A percentile compares a stretch with the other conserved stretches of the same genome.
phyloP scores from a whole-genome alignment of 2,797 vertebrate genomes.

The Holocentrus rufus region DNA sequence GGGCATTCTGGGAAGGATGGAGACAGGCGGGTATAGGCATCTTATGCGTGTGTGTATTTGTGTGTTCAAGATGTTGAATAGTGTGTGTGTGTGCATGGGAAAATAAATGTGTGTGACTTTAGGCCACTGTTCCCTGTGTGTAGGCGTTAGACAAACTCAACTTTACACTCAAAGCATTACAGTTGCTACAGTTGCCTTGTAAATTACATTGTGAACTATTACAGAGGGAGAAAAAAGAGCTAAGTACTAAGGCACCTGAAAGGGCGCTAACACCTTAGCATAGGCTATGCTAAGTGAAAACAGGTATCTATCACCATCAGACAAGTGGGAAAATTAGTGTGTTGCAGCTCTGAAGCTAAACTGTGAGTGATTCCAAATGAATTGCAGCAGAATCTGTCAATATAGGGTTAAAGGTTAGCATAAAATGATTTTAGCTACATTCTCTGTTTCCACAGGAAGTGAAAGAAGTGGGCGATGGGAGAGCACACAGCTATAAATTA shows the following conservation, averaged over 20 bases:
- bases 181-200: neutral
- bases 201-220: neutral
- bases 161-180: neutral
- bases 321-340: neutral
- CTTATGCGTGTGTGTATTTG: conserved; percentile 3
- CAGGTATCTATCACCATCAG: neutral
- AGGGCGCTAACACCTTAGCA: conserved; percentile 1
- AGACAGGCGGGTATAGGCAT: conserved; percentile 26
- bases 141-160: neutral
- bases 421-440: too few relatives aligned
- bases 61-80: neutral
- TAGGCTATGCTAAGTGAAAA: neutral
- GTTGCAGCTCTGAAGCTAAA: too few relatives aligned
- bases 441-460: too few relatives aligned
- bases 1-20: conserved; percentile 63
- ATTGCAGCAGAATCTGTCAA: too few relatives aligned
- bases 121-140: neutral
- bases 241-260: neutral
- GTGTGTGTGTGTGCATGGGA: conserved; percentile 8
- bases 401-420: too few relatives aligned
- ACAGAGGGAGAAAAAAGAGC: too few relatives aligned
- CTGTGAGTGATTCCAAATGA: too few relatives aligned
- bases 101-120: neutral
- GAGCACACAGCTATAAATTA: too few relatives aligned
- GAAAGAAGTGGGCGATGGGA: too few relatives aligned